A percentile compares a stretch with the other conserved stretches of the same genome.
These are phyloP conservation scores for Dicranocentrus wangi DNA, from an alignment of 2,888 invertebrate species.

Conservation along the genomic window DNA sequence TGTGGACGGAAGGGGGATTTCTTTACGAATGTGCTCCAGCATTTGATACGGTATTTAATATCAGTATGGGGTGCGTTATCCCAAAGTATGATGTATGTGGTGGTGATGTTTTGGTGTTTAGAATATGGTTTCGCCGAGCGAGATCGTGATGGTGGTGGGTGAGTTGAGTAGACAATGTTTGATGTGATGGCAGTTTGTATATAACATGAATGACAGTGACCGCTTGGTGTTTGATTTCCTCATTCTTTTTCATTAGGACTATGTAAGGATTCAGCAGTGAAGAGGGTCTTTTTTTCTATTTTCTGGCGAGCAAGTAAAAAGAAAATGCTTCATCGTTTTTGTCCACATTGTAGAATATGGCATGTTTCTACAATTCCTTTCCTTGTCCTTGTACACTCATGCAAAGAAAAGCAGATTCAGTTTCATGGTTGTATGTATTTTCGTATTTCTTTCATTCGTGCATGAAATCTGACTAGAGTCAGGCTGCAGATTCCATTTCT, in stretches of 20 bases:
- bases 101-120: slow-evolving; percentile 29
- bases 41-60: slow-evolving; percentile 59
- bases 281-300: slow-evolving; percentile 45
- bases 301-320: slow-evolving; percentile 31
- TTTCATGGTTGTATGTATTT: slow-evolving; percentile 56
- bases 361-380: background rate
- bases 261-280: background rate
- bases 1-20: slow-evolving; percentile 25
- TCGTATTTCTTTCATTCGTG: slow-evolving; percentile 63
- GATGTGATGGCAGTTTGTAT: slow-evolving; percentile 54
- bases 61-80: slow-evolving; percentile 19
- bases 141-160: slow-evolving; percentile 19
- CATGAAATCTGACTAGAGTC: slow-evolving; percentile 57
- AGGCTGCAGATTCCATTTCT: slow-evolving; percentile 52
- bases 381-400: slow-evolving; percentile 39
- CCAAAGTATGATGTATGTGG: slow-evolving; percentile 50
- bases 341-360: background rate
- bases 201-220: slow-evolving; percentile 50
- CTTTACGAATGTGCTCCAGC: slow-evolving; percentile 56
- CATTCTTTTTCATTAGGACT: slow-evolving; percentile 58
- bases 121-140: slow-evolving; percentile 8
- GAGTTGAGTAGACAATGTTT: slow-evolving; percentile 38
- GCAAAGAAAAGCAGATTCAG: slow-evolving; percentile 47
- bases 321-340: slow-evolving; percentile 29
- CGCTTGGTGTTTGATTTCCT: slow-evolving; percentile 64